Conservation (phyloP, 1,140 invertebrate genomes). For the Papilio glaucus region DNA sequence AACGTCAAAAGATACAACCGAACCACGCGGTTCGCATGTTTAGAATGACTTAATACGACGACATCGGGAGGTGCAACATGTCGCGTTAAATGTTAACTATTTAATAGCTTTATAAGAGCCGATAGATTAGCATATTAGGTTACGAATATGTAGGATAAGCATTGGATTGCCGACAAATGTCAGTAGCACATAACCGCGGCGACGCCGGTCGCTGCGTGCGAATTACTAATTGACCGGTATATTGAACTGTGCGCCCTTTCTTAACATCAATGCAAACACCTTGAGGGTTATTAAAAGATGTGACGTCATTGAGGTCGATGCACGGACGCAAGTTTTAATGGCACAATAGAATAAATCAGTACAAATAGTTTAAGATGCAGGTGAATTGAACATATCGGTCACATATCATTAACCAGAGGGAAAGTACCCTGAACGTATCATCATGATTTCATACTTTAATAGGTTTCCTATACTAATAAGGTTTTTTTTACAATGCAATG, state of each 20-base stretch:
- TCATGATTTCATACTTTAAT: too few species aligned
- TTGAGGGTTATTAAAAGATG: conserved; percentile 6
- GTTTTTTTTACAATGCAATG: too few species aligned
- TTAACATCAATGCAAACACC: conserved; percentile 5
- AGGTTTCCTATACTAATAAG: too few species aligned
- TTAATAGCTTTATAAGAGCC: not conserved
- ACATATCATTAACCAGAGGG: too few species aligned
- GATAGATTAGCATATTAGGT: conserved; percentile 29
- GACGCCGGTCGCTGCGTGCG: not conserved
- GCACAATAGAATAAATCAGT: not conserved
- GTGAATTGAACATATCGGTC: too few species aligned
- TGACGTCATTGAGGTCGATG: conserved; percentile 10
- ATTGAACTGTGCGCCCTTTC: conserved; percentile 9
- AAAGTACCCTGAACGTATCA: too few species aligned
- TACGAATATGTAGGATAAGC: not conserved
- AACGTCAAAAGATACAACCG: not conserved
- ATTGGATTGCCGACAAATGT: conserved; percentile 16
- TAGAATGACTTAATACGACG: not conserved
- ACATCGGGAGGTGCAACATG: not conserved
- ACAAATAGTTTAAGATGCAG: not conserved
- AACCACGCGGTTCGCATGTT: not conserved
- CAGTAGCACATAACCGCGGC: not conserved
- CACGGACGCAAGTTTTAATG: not conserved
- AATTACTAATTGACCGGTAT: not conserved
- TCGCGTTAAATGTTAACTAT: not conserved